Percentiles rank a stretch among this genome's conserved stretches.
phyloP scores from a whole-genome alignment of 2,113 vertebrate species.

The Seriola rivoliana region DNA sequence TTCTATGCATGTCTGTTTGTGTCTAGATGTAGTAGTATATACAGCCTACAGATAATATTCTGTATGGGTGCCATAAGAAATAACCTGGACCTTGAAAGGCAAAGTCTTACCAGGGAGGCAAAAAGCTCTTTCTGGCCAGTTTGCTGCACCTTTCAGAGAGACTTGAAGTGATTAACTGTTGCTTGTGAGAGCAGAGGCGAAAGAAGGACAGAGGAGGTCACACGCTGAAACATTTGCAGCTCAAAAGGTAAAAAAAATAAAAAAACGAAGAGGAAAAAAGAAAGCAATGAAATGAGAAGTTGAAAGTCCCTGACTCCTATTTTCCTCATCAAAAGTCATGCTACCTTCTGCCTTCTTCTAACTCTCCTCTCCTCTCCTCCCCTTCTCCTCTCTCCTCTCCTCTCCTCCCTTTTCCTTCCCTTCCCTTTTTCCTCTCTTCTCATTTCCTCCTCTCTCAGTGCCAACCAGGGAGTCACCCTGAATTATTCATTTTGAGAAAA shows the following conservation, averaged over 20 bases:
- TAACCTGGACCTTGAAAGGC: constrained; percentile 32
- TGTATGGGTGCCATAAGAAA: constrained; percentile 3
- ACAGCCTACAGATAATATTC: neutral
- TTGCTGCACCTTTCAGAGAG: constrained; percentile 50
- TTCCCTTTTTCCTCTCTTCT: neutral
- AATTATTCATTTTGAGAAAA: constrained; percentile 85
- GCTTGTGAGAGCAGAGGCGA: constrained; percentile 36
- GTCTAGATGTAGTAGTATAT: neutral
- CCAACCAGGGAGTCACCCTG: constrained; percentile 62
- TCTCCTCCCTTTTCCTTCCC: neutral
- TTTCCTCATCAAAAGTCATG: constrained; percentile 12
- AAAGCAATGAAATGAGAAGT: constrained; percentile 26
- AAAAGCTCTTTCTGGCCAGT: constrained; percentile 34
- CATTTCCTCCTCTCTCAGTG: neutral
- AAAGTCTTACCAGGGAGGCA: constrained; percentile 21
- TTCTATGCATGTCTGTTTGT: neutral
- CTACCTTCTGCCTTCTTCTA: neutral
- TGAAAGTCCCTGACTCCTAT: neutral
- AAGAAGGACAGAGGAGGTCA: constrained; percentile 47
- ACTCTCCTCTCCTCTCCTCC: neutral
- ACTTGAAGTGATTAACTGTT: constrained; percentile 57
- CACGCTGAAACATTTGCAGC: constrained; percentile 44
- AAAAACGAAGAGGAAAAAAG: constrained; percentile 2
- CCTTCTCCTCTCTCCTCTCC: neutral
- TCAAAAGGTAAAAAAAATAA: constrained; percentile 26